These are phyloP conservation scores for Frankliniella intonsa DNA, from an alignment of 2,888 invertebrate genomes.

Conservation along the genomic window DNA sequence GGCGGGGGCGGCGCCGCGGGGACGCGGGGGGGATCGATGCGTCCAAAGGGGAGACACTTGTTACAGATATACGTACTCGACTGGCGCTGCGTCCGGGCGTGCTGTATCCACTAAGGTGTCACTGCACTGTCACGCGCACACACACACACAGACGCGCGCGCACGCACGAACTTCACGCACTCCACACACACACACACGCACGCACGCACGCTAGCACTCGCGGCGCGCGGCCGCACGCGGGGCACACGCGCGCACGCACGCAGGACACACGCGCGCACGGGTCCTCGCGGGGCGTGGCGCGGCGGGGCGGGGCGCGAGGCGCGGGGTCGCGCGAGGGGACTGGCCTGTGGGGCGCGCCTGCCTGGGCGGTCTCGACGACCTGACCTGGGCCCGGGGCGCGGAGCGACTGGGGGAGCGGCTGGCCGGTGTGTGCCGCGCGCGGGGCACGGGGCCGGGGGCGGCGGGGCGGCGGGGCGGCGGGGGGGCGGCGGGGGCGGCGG, in stretches of 20 bases:
- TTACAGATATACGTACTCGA: neutral
- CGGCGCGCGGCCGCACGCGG: neutral
- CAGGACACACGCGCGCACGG: neutral
- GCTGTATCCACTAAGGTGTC: constrained; percentile 15
- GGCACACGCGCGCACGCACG: neutral
- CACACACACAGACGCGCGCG: neutral
- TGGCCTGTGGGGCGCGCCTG: neutral
- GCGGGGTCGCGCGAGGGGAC: neutral
- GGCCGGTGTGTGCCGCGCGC: neutral
- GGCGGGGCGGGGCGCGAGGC: neutral
- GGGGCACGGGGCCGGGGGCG: neutral
- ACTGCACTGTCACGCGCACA: neutral
- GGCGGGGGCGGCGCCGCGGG: neutral
- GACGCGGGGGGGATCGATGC: neutral
- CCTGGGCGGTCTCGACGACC: neutral
- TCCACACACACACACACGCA: neutral
- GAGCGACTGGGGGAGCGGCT: constrained; percentile 2
- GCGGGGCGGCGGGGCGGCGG: neutral
- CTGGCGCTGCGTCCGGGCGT: neutral
- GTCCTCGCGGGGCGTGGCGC: neutral
- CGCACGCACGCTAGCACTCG: neutral
- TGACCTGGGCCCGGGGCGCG: constrained; percentile 16
- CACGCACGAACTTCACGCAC: neutral
- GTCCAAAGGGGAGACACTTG: neutral
- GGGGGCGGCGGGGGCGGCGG: neutral